Base-by-base conservation (phyloP, 2,113 vertebrate genomes). In the Cephalopholis sonnerati region DNA sequence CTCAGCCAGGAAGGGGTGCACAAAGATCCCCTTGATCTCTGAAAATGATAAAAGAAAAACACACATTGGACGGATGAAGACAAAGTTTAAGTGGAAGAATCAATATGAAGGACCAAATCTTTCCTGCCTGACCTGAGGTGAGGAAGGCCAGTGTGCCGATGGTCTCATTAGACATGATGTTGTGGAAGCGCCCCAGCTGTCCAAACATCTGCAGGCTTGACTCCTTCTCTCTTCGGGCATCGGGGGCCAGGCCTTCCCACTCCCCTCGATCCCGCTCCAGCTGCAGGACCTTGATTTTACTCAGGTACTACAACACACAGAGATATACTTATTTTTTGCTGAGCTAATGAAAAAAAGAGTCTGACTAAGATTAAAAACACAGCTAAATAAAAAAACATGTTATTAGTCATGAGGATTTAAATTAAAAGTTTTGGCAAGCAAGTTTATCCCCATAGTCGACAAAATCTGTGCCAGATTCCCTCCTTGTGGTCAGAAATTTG, bases 111-210 rank as follows among this genome's bases (percentile, higher is more conserved):
- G 51, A 51, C 57, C 13, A 11, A 15, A 58, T 72, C 24, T 58
- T 63, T 63, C 62, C 29, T 66, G 13, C 39, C 93, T 94, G 88
- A 99, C 98, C 98, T 72, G 98, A 99, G 67, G 98, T 99, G 65
- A 99, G 96, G 93, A 99, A 99, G 83, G 98, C 96, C 91, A 99
- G 95, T 0, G 98, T 99, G 79, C 98, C 97, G 1, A 99, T 99
- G 63, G 98, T 99, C 92, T 99, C 98, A 1, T 99, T 99, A 58
- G 98, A 99, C 98, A 99, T 99, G 90, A 99, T 99, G 89, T 99
- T 99, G 93, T 99, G 98, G 94, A 99, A 99, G 76, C 98, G 97
- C 0, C 97, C 98, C 90, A 99, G 94, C 95, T 99, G 98, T 64
- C 98, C 98, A 46, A 99, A 97, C 98, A 98, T 98, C 92, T 99